Evolutionary conservation across 2,113 vertebrate species (phyloP).

Genomic region (Arothron firmamentum): DNA sequence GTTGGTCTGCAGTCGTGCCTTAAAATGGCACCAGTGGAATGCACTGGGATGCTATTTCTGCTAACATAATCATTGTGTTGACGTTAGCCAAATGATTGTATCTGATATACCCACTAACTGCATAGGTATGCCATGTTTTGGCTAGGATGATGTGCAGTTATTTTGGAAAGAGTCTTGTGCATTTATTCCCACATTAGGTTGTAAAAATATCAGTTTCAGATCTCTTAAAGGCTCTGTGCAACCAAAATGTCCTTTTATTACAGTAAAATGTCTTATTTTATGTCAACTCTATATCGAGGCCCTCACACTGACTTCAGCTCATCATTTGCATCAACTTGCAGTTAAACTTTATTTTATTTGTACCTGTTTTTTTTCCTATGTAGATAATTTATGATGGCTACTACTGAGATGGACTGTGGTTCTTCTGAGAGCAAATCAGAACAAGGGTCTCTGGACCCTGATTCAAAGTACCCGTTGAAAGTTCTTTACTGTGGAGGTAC

Average conservation of each 20-base stretch:
- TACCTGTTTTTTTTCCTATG: background rate
- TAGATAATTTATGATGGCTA: conserved; percentile 70
- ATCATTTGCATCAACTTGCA: too few relatives aligned
- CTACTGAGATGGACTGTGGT: conserved; percentile 81
- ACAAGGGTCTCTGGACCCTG: conserved; percentile 65
- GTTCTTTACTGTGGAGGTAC: conserved; percentile 97
- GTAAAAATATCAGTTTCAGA: too few relatives aligned
- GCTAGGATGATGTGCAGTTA: conserved; percentile 36
- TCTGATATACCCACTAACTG: background rate
- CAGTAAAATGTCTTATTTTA: too few relatives aligned
- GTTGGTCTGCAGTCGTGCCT: background rate
- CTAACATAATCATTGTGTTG: background rate
- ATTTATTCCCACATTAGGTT: background rate
- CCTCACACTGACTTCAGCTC: too few relatives aligned
- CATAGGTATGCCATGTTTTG: background rate
- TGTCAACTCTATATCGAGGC: too few relatives aligned
- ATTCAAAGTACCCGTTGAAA: conserved; percentile 84
- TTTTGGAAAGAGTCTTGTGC: conserved; percentile 7
- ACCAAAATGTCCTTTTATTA: too few relatives aligned
- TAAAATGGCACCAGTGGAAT: background rate
- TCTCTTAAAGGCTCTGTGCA: too few relatives aligned
- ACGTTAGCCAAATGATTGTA: background rate
- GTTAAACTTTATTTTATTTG: background rate
- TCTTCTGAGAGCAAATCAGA: conserved; percentile 81
- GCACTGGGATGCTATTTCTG: background rate